Evolutionary conservation across 2,113 vertebrate species (phyloP).

Genomic region (Salvelinus sp.): DNA sequence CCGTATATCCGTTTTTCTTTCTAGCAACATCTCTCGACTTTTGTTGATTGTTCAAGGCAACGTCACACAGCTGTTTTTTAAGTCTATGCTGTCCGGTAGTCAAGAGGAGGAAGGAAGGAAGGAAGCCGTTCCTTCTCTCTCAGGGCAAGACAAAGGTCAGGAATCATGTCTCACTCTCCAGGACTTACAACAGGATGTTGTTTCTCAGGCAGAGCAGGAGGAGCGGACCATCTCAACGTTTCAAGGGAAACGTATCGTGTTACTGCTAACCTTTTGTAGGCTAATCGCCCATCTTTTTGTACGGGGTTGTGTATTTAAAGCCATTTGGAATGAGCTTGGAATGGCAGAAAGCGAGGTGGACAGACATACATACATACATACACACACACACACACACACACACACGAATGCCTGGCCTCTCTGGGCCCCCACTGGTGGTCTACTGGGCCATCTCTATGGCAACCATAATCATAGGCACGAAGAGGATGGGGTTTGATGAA

Average conservation of each 20-base stretch:
- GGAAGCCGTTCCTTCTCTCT: slow-evolving; percentile 33
- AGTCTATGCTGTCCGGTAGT: neutral
- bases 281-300: no score
- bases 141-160: slow-evolving; percentile 41
- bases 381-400: neutral
- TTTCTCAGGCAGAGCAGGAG: slow-evolving; percentile 44
- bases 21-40: neutral
- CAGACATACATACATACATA: slow-evolving; percentile 12
- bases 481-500: slow-evolving; percentile 25
- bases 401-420: slow-evolving; percentile 61
- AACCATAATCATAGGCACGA: slow-evolving; percentile 63
- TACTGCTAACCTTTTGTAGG: slow-evolving; percentile 64
- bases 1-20: no score
- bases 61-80: neutral
- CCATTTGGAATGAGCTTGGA: no score
- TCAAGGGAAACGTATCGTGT: slow-evolving; percentile 63
- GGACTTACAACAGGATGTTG: slow-evolving; percentile 62
- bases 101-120: slow-evolving; percentile 20
- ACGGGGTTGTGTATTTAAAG: no score
- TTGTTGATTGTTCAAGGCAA: neutral
- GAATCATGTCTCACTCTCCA: slow-evolving; percentile 41
- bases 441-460: slow-evolving; percentile 61
- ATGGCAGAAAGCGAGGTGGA: neutral
- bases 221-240: slow-evolving; percentile 50
- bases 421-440: slow-evolving; percentile 53